Conservation (phyloP, 1,140 invertebrate genomes). For the Penaeus japonicus region DNA sequence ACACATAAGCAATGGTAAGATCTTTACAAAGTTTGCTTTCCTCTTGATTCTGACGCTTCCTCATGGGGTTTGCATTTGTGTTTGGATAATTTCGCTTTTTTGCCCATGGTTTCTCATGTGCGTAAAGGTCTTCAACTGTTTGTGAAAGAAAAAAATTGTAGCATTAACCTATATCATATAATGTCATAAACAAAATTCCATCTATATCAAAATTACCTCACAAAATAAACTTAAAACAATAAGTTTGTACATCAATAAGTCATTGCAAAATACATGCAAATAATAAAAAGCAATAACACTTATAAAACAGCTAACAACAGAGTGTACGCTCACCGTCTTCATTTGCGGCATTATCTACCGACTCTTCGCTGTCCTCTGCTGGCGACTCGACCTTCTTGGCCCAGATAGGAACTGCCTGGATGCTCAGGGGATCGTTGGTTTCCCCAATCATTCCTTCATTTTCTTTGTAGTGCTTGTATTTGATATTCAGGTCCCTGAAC, state of each 20-base stretch:
- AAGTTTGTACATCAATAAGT: too few relatives aligned
- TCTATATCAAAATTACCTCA: too few relatives aligned
- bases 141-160: neutral
- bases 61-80: neutral
- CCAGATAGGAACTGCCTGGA: constrained; percentile 49
- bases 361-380: neutral
- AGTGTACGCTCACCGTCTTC: neutral
- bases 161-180: too few relatives aligned
- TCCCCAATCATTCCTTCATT: constrained; percentile 48
- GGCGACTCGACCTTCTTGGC: neutral
- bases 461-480: constrained; percentile 40
- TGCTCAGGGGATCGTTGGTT: constrained; percentile 56
- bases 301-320: neutral
- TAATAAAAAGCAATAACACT: neutral
- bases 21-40: constrained; percentile 30
- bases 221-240: too few relatives aligned
- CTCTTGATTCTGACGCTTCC: constrained; percentile 15
- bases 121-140: constrained; percentile 33
- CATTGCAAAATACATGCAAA: neutral
- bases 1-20: constrained; percentile 35
- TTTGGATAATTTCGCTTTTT: neutral
- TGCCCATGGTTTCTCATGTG: constrained; percentile 9
- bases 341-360: neutral
- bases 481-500: constrained; percentile 48
- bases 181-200: neutral